These are phyloP conservation scores for Tachuris rubrigastra DNA, from an alignment of 2,113 vertebrate species.

Conservation along the genomic window DNA sequence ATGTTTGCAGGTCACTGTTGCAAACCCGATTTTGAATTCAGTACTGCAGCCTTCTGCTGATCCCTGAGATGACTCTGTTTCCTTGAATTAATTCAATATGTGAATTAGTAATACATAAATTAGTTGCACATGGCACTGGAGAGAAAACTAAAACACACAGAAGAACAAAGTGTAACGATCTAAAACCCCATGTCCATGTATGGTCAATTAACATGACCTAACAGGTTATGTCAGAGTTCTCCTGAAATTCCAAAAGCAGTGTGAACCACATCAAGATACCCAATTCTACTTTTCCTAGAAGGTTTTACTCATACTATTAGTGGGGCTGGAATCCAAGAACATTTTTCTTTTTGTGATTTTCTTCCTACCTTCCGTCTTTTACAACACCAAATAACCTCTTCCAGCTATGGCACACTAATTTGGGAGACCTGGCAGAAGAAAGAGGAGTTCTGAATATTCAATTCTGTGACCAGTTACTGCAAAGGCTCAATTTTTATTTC, in stretches of 20 bases:
- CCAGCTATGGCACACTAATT: not conserved
- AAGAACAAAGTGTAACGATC: slow-evolving; percentile 5
- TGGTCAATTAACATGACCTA: not conserved
- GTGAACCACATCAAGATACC: not conserved
- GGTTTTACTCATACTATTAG: not conserved
- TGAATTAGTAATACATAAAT: slow-evolving; percentile 58
- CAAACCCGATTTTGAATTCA: slow-evolving; percentile 13
- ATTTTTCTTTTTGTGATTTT: not conserved
- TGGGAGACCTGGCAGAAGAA: not conserved
- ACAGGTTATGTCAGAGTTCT: not conserved
- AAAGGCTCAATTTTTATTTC: not conserved
- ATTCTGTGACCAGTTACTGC: not conserved
- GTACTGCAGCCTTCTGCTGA: slow-evolving; percentile 35
- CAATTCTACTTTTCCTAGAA: slow-evolving; percentile 25
- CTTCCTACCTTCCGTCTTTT: not conserved
- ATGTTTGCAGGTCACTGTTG: not conserved
- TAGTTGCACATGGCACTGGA: slow-evolving; percentile 58
- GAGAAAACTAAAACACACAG: slow-evolving; percentile 11
- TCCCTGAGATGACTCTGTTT: slow-evolving; percentile 18
- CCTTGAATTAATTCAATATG: slow-evolving; percentile 71
- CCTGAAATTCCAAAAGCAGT: not conserved
- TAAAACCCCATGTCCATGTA: not conserved
- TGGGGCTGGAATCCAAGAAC: not conserved
- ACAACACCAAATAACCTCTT: not conserved
- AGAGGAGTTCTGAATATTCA: not conserved